Evolutionary conservation across 2,888 invertebrate species (phyloP), one percentile per base, ranked within the genome.

Genomic region (Pseudeuparius sepicola): DNA sequence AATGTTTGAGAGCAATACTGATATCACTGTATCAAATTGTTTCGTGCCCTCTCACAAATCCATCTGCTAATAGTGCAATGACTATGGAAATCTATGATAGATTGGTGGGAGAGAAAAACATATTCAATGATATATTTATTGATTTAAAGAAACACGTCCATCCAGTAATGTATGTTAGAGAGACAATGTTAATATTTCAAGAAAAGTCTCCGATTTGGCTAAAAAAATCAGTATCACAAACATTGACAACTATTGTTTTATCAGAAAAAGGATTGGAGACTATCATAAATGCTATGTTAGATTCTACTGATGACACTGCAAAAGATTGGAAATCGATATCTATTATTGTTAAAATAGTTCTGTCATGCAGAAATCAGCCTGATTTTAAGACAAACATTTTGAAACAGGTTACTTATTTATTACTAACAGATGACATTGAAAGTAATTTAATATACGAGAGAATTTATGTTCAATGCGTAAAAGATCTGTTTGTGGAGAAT

Each of bases 21-120:
- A 76, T 77, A 36, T 73, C 72, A 3, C 58, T 83, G 15, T 71
- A 82, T 47, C 84, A 84, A 59, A 60, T 85, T 30, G 65, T 73
- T 14, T 73, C 73, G 64, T 76, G 75, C 20, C 78, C 78, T 4
- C 52, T 81, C 17, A n/a, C n/a, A n/a, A 72, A 69, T 72, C 75
- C 59, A 75, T 79, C 36, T 59, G 45, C 44, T 38, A 24, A 18
- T 20, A 64, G 70, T 55, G 49, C 51, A 29, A 77, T 79, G 73
- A 71, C 77, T 1, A 46, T 60, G 46, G 68, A 70, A 43, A 57
- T 70, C 43, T 73, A 72, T 57, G 51, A 62, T 2, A 61, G 62
- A 45, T 56, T 80, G 6, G 56, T 53, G 46, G 42, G 43, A 16
- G 73, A 77, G 24, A 69, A 69, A 52, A 49, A 59, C 42, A 56